phyloP scores from a whole-genome alignment of 2,888 invertebrate genomes.

The Diadromus collaris region DNA sequence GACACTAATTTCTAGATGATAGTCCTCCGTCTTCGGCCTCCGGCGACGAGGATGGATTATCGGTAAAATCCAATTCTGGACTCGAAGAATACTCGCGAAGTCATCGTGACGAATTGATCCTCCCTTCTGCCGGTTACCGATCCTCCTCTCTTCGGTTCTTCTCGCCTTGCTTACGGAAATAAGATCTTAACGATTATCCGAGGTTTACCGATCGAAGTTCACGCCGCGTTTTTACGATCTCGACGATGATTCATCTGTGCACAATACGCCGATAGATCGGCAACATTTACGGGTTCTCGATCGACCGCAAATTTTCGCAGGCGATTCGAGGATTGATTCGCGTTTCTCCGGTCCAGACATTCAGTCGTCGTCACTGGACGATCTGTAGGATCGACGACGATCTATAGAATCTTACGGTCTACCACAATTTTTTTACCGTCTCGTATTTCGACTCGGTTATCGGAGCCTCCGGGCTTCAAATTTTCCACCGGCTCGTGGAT shows the following conservation, averaged over 20 bases:
- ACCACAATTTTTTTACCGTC: not conserved
- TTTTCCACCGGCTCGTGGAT: not conserved
- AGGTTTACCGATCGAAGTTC: slow-evolving; percentile 48
- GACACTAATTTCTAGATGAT: slow-evolving; percentile 41
- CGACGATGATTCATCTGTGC: not conserved
- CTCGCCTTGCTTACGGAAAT: not conserved
- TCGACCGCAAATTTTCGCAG: not conserved
- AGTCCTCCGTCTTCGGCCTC: slow-evolving; percentile 2
- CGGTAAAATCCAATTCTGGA: slow-evolving; percentile 42
- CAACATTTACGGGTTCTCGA: not conserved
- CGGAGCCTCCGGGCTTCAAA: not conserved
- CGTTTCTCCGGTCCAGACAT: not conserved
- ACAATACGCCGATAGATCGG: not conserved
- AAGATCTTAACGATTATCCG: slow-evolving; percentile 17
- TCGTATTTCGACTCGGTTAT: too few species aligned
- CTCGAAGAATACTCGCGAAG: slow-evolving; percentile 36
- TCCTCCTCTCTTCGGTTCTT: slow-evolving; percentile 5
- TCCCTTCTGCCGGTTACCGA: slow-evolving; percentile 9
- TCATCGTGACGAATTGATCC: slow-evolving; percentile 43
- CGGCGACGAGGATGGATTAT: slow-evolving; percentile 24
- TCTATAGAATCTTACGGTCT: not conserved
- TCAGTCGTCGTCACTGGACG: not conserved
- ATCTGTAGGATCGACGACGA: not conserved
- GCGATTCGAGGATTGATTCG: not conserved
- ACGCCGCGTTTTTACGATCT: not conserved